phyloP scores from a whole-genome alignment of 2,888 invertebrate species.

The Nematopogon swammerdamellus region DNA sequence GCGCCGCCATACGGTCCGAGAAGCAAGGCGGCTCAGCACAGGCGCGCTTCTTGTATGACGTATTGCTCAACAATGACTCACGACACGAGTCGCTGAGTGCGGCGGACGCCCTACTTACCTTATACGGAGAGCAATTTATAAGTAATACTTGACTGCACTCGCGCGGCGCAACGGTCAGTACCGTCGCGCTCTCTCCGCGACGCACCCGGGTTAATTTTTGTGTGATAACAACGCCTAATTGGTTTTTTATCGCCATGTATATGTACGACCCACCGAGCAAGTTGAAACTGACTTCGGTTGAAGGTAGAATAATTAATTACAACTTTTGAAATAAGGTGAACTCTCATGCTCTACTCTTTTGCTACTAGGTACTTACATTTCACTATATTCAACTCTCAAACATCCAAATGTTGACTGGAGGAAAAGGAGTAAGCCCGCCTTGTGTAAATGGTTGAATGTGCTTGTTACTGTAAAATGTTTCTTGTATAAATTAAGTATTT shows the following conservation, averaged over 20 bases:
- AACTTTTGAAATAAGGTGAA: too few species aligned
- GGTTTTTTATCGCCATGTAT: slow-evolving; percentile 51
- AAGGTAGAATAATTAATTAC: slow-evolving; percentile 70
- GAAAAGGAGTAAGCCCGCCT: too few species aligned
- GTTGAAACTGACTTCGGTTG: slow-evolving; percentile 70
- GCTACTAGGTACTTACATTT: too few species aligned
- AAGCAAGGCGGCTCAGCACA: neutral
- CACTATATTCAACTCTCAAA: too few species aligned
- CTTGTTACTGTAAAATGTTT: too few species aligned
- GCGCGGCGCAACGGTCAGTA: slow-evolving; percentile 12
- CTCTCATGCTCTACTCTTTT: too few species aligned
- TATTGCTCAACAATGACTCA: slow-evolving; percentile 8
- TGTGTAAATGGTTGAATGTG: too few species aligned
- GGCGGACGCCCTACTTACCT: slow-evolving; percentile 56
- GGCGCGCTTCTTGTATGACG: slow-evolving; percentile 1
- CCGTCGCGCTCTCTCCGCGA: slow-evolving; percentile 18
- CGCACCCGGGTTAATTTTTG: slow-evolving; percentile 15
- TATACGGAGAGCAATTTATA: slow-evolving; percentile 61
- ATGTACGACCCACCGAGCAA: slow-evolving; percentile 72
- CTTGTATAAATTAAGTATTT: too few species aligned
- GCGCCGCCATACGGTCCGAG: too few species aligned
- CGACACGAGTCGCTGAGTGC: slow-evolving; percentile 12
- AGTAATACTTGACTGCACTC: slow-evolving; percentile 26
- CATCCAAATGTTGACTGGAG: too few species aligned
- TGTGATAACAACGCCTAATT: slow-evolving; percentile 1